These are phyloP conservation scores for Virgularia gustaviana DNA, from an alignment of 92 coral and sea anemone species.

Conservation along the genomic window DNA sequence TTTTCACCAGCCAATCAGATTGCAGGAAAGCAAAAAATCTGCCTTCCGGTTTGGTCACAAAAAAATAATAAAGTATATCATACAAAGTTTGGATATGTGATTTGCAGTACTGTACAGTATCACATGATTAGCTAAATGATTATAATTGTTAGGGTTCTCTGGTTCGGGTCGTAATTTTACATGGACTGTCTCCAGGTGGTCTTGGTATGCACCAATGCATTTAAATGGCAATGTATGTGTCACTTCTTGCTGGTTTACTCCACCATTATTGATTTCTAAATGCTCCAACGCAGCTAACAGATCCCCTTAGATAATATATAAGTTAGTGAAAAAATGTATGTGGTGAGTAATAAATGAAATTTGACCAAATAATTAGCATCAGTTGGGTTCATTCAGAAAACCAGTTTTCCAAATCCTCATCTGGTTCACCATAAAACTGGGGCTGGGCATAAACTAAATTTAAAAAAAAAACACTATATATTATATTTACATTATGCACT, in stretches of 20 bases:
- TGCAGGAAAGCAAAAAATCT: too few relatives aligned
- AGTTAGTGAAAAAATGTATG: background rate
- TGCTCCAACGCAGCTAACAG: background rate
- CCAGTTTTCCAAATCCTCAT: conserved; percentile 7
- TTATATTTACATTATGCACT: too few relatives aligned
- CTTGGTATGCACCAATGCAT: conserved; percentile 47
- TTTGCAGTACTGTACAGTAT: too few relatives aligned
- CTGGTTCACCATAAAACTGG: background rate
- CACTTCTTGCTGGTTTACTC: background rate
- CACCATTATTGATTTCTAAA: background rate
- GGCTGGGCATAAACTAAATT: too few relatives aligned
- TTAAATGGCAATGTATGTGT: conserved; percentile 52
- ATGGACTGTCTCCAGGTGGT: background rate
- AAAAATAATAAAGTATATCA: too few relatives aligned
- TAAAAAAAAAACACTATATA: too few relatives aligned
- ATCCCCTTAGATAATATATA: background rate
- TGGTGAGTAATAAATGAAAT: background rate
- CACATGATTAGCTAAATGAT: too few relatives aligned
- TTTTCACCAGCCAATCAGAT: too few relatives aligned
- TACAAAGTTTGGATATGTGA: too few relatives aligned
- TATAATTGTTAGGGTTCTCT: conserved; percentile 28
- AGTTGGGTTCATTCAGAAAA: background rate
- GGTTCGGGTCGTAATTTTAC: conserved; percentile 38
- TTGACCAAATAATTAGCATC: background rate
- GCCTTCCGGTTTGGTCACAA: too few relatives aligned